Evolutionary conservation across 2,888 invertebrate genomes (phyloP).

Genomic region (Phytoseiulus persimilis): DNA sequence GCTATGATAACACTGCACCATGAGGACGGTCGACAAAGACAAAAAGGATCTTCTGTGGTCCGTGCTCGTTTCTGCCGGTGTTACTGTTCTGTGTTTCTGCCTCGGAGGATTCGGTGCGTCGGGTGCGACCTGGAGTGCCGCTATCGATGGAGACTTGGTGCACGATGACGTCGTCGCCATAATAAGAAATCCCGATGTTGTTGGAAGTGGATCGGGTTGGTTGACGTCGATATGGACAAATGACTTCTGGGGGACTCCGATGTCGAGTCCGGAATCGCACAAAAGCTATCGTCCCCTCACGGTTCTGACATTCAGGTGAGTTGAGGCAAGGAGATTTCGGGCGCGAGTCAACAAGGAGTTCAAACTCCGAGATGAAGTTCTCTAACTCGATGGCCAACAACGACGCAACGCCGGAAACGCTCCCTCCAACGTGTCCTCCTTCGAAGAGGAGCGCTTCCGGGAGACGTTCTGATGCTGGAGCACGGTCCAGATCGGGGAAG

Average conservation of each 20-base stretch:
- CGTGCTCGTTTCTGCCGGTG: constrained; percentile 12
- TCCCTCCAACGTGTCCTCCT: no score
- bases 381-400: no score
- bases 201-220: constrained; percentile 57
- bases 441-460: no score
- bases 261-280: constrained; percentile 71
- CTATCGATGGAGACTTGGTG: constrained; percentile 70
- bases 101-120: constrained; percentile 14
- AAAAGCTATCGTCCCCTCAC: constrained; percentile 79
- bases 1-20: neutral
- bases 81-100: constrained; percentile 28
- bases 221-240: constrained; percentile 51
- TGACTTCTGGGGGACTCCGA: constrained; percentile 83
- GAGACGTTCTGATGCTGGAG: no score
- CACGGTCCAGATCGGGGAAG: no score
- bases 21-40: constrained; percentile 11
- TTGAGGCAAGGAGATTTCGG: constrained; percentile 42
- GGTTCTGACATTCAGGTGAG: constrained; percentile 73
- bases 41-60: neutral
- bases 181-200: constrained; percentile 69
- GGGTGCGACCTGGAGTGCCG: neutral
- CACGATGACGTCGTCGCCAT: constrained; percentile 81
- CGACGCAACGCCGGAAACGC: no score
- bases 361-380: no score
- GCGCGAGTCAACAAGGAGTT: no score